phyloP scores from a whole-genome alignment of 1,140 invertebrate genomes.

The Coelopa frigida region DNA sequence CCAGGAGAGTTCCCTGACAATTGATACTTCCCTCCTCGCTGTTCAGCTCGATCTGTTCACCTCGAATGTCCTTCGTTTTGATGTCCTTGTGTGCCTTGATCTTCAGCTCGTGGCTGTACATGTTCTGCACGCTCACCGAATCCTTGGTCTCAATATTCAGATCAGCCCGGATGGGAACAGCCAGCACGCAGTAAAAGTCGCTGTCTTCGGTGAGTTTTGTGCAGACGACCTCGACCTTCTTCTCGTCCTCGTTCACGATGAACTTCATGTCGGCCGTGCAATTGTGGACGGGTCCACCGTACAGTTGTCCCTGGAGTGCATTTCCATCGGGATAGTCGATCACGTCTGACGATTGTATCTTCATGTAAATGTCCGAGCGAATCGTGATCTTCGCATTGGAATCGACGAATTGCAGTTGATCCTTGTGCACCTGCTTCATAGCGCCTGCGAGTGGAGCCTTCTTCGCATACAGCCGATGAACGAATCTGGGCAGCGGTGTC shows the following conservation, averaged over 20 bases:
- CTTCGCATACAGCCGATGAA: no score
- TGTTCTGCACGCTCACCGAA: conserved; percentile 21
- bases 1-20: conserved; percentile 29
- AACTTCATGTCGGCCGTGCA: conserved; percentile 23
- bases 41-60: conserved; percentile 20
- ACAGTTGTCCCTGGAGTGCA: conserved; percentile 28
- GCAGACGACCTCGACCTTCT: conserved; percentile 24
- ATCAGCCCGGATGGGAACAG: conserved; percentile 28
- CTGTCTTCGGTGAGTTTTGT: conserved; percentile 17
- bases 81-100: conserved; percentile 24
- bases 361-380: conserved; percentile 23
- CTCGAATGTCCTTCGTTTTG: conserved; percentile 26
- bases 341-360: conserved; percentile 26
- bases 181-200: conserved; percentile 24
- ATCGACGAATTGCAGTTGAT: conserved; percentile 32
- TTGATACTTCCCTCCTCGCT: conserved; percentile 29
- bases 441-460: no score
- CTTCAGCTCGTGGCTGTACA: conserved; percentile 25
- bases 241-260: conserved; percentile 22
- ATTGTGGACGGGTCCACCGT: conserved; percentile 22
- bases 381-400: conserved; percentile 32
- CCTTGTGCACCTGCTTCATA: conserved; percentile 26
- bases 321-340: conserved; percentile 29
- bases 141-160: conserved; percentile 16
- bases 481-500: no score